A percentile compares a stretch with the other conserved stretches of the same genome.
Conservation (phyloP, 2,888 invertebrate genomes). For the Drosophila mercatorum region DNA sequence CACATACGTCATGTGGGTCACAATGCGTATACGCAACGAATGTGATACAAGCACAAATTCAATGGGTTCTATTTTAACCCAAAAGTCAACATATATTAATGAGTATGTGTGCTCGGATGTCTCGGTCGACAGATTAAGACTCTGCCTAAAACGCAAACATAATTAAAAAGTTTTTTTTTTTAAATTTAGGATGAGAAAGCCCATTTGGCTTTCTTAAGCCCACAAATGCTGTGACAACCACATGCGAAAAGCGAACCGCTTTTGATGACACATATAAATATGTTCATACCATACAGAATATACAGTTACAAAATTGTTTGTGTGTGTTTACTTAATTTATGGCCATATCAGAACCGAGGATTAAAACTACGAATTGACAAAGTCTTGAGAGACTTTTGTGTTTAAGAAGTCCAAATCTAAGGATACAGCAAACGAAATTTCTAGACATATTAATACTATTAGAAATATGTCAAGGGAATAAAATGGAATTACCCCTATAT, state of each 20-base stretch:
- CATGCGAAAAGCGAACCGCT: not conserved
- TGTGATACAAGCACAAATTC: no score
- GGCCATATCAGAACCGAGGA: not conserved
- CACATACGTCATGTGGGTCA: not conserved
- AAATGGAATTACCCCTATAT: not conserved
- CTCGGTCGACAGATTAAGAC: not conserved
- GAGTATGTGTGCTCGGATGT: not conserved
- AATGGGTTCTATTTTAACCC: not conserved
- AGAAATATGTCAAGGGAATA: not conserved
- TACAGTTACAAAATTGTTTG: not conserved
- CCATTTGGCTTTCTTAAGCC: not conserved
- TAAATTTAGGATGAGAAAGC: not conserved
- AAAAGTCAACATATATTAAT: not conserved
- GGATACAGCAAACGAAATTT: not conserved
- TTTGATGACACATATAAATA: not conserved
- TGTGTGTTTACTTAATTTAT: not conserved
- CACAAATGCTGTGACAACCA: not conserved
- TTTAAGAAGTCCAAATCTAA: not conserved
- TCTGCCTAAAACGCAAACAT: not conserved
- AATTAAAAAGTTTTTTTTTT: not conserved
- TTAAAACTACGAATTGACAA: conserved; percentile 4
- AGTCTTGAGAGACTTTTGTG: not conserved
- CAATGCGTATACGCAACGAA: no score
- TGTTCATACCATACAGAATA: not conserved
- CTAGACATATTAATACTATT: not conserved